Base-by-base conservation (phyloP, 64 coral and sea anemone genomes). In the Actinia tenebrosa region DNA sequence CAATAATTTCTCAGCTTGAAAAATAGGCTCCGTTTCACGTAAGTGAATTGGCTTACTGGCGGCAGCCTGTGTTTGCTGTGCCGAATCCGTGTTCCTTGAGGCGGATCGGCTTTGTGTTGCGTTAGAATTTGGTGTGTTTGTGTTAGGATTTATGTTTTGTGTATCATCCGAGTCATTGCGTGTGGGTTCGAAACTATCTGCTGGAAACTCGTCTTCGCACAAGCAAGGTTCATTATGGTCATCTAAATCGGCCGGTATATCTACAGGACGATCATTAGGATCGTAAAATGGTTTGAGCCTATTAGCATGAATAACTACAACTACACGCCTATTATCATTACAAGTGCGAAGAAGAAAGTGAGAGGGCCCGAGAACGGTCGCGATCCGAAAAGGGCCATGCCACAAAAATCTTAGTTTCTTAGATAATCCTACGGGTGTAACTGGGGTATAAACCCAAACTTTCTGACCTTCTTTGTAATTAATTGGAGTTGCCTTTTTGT, bases 381-480 rank as follows among this genome's bases (percentile, higher is more conserved):
- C 59, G 26, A 91, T 45, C 2, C 78, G 18, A 53, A 60, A 91
- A 4, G 90, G 90, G 50, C 90, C 85, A 14, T 87, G 79, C 72
- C 78, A 91, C 3, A 86, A 87, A 16, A 75, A 43, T 16, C 45
- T 18, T 16, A 93, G 26, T 66, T 89, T 93, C 55, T 82, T 75
- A 56, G 80, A 88, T 8, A 92, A 42, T 4, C 91, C 86, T 59
- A 60, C 81, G 3, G 56, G 42, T 11, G 44, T 44, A 45, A 87
- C 81, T n/a, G 91, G 91, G 1, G 80, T 89, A 45, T 71, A 92
- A 19, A 88, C 86, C 86, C 80, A 92, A 43, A 92, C 91, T 1
- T 56, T 22, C 11, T 84, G 64, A 25, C 91, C 91, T 37, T 71
- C 86, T 14, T 20, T 15, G 54, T 83, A 92, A 3, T 27, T n/a